phyloP scores from a whole-genome alignment of 2,797 vertebrate genomes.

The Sternotherus odoratus region DNA sequence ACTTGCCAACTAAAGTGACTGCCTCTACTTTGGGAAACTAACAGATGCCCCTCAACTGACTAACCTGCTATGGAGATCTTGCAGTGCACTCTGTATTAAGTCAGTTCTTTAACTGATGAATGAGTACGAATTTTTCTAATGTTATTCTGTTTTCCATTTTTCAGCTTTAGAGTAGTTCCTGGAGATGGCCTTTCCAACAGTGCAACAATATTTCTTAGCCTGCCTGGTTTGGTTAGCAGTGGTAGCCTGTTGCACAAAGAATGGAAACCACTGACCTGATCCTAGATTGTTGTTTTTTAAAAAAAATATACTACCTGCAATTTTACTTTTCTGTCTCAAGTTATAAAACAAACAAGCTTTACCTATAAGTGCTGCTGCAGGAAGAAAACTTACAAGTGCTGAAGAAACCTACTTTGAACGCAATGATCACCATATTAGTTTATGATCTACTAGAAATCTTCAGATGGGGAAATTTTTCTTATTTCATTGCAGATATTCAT shows the following conservation, averaged over 20 bases:
- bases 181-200: conserved; percentile 86
- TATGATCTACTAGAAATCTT: conserved; percentile 70
- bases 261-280: conserved; percentile 78
- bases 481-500: conserved; percentile 71
- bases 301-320: conserved; percentile 72
- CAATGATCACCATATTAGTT: conserved; percentile 62
- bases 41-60: conserved; percentile 78
- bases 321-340: conserved; percentile 66
- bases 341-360: conserved; percentile 73
- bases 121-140: conserved; percentile 77
- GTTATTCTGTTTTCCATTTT: conserved; percentile 87
- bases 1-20: neutral
- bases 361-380: conserved; percentile 82
- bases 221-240: conserved; percentile 76
- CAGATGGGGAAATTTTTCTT: conserved; percentile 64
- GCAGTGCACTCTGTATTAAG: conserved; percentile 30
- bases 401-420: conserved; percentile 77
- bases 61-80: conserved; percentile 69
- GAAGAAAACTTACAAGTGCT: conserved; percentile 89
- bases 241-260: conserved; percentile 80
- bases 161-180: conserved; percentile 91
- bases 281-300: conserved; percentile 65
- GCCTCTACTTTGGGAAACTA: conserved; percentile 75
- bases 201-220: conserved; percentile 80
- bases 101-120: conserved; percentile 60